phyloP scores from a whole-genome alignment of 2,113 vertebrate species.

The Anser brachyrhynchus region DNA sequence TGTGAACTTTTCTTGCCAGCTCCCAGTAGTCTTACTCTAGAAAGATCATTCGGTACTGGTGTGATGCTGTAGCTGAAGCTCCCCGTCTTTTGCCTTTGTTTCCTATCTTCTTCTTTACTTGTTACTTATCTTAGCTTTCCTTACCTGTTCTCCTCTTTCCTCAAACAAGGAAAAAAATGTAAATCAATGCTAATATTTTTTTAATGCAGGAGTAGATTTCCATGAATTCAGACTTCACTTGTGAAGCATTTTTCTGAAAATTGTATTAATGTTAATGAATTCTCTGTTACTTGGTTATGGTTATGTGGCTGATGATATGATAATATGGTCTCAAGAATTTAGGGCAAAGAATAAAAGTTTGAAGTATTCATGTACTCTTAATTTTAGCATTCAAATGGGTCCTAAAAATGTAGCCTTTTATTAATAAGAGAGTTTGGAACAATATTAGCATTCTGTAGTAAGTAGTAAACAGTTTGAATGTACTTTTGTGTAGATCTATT shows the following conservation, averaged over 20 bases:
- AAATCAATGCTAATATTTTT: neutral
- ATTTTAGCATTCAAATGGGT: conserved; percentile 4
- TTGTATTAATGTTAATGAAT: conserved; percentile 2
- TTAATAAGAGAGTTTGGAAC: conserved; percentile 22
- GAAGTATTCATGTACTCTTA: neutral
- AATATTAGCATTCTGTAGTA: neutral
- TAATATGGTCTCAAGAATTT: conserved; percentile 15
- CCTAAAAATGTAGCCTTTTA: neutral
- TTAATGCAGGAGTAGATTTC: neutral
- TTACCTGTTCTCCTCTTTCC: neutral
- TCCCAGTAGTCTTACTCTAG: neutral
- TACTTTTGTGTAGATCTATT: neutral
- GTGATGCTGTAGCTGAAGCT: neutral
- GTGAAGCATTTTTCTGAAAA: neutral
- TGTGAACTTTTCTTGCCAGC: neutral
- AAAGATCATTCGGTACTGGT: neutral
- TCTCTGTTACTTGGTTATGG: neutral
- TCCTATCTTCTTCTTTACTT: neutral
- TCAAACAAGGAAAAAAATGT: neutral
- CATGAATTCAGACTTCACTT: neutral
- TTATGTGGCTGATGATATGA: neutral
- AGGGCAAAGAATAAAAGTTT: neutral
- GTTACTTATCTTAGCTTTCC: neutral
- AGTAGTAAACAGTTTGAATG: neutral
- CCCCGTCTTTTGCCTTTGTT: neutral